These are phyloP conservation scores for Leuctra nigra DNA, from an alignment of 2,888 invertebrate species.

Conservation along the genomic window DNA sequence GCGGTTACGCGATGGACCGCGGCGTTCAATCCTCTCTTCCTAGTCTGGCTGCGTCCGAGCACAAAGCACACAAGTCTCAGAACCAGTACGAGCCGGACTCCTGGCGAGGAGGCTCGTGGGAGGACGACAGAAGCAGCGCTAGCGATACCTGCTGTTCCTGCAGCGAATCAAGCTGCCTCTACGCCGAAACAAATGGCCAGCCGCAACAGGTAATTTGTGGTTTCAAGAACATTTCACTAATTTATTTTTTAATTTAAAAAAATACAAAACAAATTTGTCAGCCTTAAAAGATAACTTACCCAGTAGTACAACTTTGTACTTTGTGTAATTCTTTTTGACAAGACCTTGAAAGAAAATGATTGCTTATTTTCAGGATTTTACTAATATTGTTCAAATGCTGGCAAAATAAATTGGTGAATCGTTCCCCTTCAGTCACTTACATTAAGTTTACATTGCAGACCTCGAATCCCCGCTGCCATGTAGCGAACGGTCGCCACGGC, in stretches of 20 bases:
- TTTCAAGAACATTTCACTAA: no score
- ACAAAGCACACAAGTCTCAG: not conserved
- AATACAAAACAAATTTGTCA: no score
- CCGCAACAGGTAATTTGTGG: no score
- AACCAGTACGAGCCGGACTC: constrained; percentile 16
- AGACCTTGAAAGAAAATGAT: no score
- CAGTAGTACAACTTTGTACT: no score
- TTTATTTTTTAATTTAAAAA: no score
- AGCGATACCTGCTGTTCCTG: constrained; percentile 55
- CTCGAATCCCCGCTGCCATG: constrained; percentile 3
- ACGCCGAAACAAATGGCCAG: constrained; percentile 43
- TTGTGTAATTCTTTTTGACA: no score
- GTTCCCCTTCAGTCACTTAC: no score
- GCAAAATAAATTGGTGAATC: no score
- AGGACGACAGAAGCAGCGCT: constrained; percentile 33
- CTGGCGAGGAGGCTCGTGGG: constrained; percentile 26
- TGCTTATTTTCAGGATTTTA: no score
- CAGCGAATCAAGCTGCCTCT: constrained; percentile 55
- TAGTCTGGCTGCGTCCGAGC: constrained; percentile 31
- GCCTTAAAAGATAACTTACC: no score
- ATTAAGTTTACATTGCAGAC: not conserved
- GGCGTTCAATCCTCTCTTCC: constrained; percentile 46
- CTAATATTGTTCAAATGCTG: no score
- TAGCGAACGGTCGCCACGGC: not conserved
- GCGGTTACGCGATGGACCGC: constrained; percentile 38